Conservation (phyloP, 2,797 vertebrate genomes). For the Anguilla obscura region DNA sequence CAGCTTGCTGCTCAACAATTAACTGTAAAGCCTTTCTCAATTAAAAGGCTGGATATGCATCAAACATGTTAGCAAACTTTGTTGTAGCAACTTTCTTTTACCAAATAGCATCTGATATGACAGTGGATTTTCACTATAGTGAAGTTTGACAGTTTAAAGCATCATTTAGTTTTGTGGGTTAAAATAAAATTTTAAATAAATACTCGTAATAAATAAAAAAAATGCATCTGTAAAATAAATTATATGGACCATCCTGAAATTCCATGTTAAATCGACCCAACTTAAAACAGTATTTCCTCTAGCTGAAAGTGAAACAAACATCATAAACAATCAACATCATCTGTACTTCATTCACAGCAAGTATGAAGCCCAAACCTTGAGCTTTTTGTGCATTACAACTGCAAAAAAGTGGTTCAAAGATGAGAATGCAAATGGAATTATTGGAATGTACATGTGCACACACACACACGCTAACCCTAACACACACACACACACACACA, state of each 20-base stretch:
- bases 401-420: conserved; percentile 23
- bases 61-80: not conserved
- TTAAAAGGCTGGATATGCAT: not conserved
- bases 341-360: conserved; percentile 32
- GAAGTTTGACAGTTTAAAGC: conserved; percentile 11
- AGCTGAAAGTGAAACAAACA: conserved; percentile 42
- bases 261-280: conserved; percentile 56
- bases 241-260: conserved; percentile 38
- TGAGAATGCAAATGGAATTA: conserved; percentile 7
- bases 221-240: not conserved
- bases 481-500: not conserved
- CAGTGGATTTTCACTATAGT: not conserved
- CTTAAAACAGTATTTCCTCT: conserved; percentile 57
- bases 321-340: conserved; percentile 22
- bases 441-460: not conserved
- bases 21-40: not conserved
- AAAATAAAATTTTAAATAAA: not conserved
- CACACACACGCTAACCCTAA: not conserved
- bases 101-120: too few species aligned
- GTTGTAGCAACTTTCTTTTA: not conserved
- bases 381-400: conserved; percentile 27
- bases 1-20: not conserved
- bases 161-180: conserved; percentile 4
- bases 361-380: conserved; percentile 20
- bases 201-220: not conserved